phyloP scores from a whole-genome alignment of 2,888 invertebrate genomes.

The Pammene aurita region DNA sequence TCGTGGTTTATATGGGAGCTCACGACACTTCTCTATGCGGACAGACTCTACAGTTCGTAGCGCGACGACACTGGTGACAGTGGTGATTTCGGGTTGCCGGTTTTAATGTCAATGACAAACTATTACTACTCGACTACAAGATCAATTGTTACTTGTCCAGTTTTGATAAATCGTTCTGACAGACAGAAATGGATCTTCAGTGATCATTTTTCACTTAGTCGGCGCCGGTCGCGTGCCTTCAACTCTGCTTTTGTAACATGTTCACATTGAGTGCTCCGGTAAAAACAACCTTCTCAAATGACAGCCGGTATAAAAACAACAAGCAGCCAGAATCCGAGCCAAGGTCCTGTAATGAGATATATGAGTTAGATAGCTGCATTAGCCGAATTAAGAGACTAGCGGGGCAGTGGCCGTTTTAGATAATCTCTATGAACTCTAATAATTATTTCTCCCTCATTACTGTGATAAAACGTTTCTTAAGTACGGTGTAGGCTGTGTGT shows the following conservation, averaged over 20 bases:
- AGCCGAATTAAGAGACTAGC: constrained; percentile 72
- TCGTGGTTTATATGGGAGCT: no score
- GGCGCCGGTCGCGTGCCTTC: constrained; percentile 54
- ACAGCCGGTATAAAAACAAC: constrained; percentile 80
- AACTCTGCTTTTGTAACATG: constrained; percentile 60
- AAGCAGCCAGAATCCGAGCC: constrained; percentile 79
- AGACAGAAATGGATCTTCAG: constrained; percentile 52
- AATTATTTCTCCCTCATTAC: constrained; percentile 49
- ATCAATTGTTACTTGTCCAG: background rate
- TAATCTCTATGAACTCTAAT: constrained; percentile 58
- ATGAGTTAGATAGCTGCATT: constrained; percentile 70
- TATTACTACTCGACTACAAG: background rate
- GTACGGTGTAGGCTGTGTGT: constrained; percentile 44
- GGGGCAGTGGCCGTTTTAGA: constrained; percentile 53
- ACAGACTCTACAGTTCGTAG: background rate
- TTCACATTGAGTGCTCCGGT: constrained; percentile 77
- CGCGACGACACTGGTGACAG: background rate
- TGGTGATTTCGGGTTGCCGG: background rate
- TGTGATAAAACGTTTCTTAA: constrained; percentile 39
- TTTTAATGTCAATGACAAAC: constrained; percentile 17
- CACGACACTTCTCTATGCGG: no score
- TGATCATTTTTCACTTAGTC: constrained; percentile 57
- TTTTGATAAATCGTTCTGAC: constrained; percentile 49
- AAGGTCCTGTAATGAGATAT: constrained; percentile 81
- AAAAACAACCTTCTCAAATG: constrained; percentile 78